Evolutionary conservation across 1,140 invertebrate genomes (phyloP).

Genomic region (Nasonia longicornis): DNA sequence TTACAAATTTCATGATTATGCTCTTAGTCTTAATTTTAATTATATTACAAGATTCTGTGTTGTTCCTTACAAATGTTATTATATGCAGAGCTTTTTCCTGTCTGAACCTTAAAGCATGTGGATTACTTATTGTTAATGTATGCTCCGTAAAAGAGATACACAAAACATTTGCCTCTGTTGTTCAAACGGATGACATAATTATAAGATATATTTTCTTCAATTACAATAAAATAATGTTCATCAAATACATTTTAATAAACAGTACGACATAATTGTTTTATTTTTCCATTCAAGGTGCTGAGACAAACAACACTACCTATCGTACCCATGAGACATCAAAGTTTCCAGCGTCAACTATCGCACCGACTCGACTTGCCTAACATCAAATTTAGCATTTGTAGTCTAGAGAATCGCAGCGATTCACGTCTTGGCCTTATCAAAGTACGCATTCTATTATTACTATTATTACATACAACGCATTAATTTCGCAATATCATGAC

Average conservation of each 20-base stretch:
- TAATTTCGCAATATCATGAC: not conserved
- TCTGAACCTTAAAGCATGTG: too few species aligned
- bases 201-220: too few species aligned
- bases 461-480: not conserved
- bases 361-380: conserved; percentile 80
- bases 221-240: too few species aligned
- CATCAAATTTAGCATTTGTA: conserved; percentile 83
- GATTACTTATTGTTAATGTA: too few species aligned
- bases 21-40: too few species aligned
- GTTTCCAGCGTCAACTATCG: conserved; percentile 82
- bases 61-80: too few species aligned
- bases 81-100: too few species aligned
- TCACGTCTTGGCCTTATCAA: conserved; percentile 77
- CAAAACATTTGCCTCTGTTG: too few species aligned
- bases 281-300: conserved; percentile 70
- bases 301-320: conserved; percentile 85
- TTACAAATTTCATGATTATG: too few species aligned
- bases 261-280: not conserved
- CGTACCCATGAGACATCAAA: conserved; percentile 82
- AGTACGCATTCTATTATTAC: conserved; percentile 65
- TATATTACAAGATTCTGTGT: too few species aligned
- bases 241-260: not conserved
- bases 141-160: too few species aligned
- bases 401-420: conserved; percentile 75
- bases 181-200: too few species aligned